A percentile compares a stretch with the other conserved stretches of the same genome.
phyloP scores from a whole-genome alignment of 2,888 invertebrate species.

The Scaptomyza reducta region DNA sequence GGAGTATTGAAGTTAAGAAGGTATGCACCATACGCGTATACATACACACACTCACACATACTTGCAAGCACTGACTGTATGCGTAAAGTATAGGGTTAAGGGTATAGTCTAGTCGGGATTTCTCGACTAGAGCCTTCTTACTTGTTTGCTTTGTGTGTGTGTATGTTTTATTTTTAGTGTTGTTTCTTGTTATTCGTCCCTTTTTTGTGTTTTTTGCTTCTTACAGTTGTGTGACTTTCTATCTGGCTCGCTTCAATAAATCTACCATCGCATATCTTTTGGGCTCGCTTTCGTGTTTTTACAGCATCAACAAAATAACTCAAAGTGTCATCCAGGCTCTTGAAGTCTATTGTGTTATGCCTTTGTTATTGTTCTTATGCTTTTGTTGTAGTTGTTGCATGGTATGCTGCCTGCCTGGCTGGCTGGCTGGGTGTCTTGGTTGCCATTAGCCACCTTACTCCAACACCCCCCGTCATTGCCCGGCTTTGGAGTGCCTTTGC shows the following conservation, averaged over 20 bases:
- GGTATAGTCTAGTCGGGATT: no score
- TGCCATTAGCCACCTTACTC: conserved; percentile 10
- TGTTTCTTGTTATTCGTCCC: conserved; percentile 6
- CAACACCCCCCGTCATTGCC: not conserved
- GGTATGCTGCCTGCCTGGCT: conserved; percentile 5
- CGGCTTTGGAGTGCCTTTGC: not conserved
- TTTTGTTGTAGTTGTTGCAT: conserved; percentile 28
- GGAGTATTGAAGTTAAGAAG: no score
- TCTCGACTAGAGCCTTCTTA: no score
- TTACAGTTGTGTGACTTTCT: conserved; percentile 29
- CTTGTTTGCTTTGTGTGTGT: conserved; percentile 8
- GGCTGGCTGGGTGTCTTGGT: conserved; percentile 1
- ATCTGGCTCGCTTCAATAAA: conserved; percentile 62
- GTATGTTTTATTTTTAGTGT: not conserved
- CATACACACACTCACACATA: no score
- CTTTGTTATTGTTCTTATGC: conserved; percentile 51
- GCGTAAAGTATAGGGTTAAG: no score
- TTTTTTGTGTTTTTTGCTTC: conserved; percentile 1
- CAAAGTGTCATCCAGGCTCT: conserved; percentile 77
- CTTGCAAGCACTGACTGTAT: no score
- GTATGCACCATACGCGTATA: no score
- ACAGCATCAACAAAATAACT: conserved; percentile 75
- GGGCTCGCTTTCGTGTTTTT: conserved; percentile 56
- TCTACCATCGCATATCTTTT: conserved; percentile 69
- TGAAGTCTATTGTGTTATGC: conserved; percentile 72